Evolutionary conservation across 1,140 invertebrate species (phyloP).

Genomic region (Acyrthosiphon pisum): DNA sequence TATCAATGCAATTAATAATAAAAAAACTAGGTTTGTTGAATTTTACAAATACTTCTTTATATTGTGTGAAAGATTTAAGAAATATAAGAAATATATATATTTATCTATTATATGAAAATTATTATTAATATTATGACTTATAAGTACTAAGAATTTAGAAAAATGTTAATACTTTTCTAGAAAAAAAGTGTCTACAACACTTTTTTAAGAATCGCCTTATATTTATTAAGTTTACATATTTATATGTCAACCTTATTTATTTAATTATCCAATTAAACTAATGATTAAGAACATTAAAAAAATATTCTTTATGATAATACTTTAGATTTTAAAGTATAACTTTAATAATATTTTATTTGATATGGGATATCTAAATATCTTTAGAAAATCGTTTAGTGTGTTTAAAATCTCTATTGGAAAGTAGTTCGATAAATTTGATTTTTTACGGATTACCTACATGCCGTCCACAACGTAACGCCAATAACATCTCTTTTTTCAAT

Average conservation of each 20-base stretch:
- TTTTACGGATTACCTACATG: neutral
- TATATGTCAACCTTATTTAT: neutral
- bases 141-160: no score
- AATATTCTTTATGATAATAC: neutral
- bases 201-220: neutral
- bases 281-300: neutral
- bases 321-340: neutral
- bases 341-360: neutral
- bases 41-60: no score
- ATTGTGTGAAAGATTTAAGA: no score
- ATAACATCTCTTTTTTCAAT: neutral
- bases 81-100: no score
- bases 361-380: neutral
- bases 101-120: no score
- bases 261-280: neutral
- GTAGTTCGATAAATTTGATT: neutral
- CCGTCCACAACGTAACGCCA: neutral
- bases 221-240: neutral
- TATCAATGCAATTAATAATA: no score
- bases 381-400: neutral
- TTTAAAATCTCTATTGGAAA: constrained; percentile 34
- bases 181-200: neutral
- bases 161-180: neutral
- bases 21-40: no score
- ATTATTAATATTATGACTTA: no score